phyloP scores from a whole-genome alignment of 1,140 invertebrate species.

The Drosophila athabasca region DNA sequence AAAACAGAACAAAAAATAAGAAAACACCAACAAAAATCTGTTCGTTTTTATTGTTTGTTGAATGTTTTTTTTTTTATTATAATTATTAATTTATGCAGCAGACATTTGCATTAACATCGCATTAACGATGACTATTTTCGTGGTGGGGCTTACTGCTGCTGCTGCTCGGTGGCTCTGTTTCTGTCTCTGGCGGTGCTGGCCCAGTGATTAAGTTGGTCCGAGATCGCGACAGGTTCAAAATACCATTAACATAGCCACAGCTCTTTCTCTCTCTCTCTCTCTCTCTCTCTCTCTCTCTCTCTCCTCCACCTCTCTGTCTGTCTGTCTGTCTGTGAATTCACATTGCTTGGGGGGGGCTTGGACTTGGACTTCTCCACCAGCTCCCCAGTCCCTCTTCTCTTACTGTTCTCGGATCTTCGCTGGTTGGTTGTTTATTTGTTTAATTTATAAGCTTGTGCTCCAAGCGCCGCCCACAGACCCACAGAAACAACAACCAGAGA shows the following conservation, averaged over 20 bases:
- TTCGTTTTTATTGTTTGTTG: constrained; percentile 32
- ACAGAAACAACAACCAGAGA: constrained; percentile 20
- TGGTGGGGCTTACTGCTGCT: not conserved
- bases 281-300: not conserved
- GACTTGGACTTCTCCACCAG: too few species aligned
- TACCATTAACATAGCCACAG: constrained; percentile 20
- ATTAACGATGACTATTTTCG: constrained; percentile 61
- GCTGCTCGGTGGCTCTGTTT: too few species aligned
- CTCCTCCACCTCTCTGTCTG: not conserved
- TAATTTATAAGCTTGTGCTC: constrained; percentile 67
- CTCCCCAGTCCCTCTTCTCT: not conserved
- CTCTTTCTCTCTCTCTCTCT: not conserved
- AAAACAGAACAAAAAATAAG: too few species aligned
- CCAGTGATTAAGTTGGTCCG: constrained; percentile 42
- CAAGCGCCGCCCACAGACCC: constrained; percentile 64
- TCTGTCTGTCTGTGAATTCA: not conserved
- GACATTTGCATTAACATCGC: constrained; percentile 73
- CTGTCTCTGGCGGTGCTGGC: not conserved
- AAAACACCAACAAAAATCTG: not conserved
- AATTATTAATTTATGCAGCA: constrained; percentile 80
- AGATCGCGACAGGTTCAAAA: constrained; percentile 50
- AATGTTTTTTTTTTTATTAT: constrained; percentile 58
- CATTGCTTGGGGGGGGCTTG: not conserved
- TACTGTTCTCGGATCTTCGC: constrained; percentile 16
- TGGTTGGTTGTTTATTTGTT: constrained; percentile 71